These are phyloP conservation scores for Cephonodes hylas DNA, from an alignment of 2,888 invertebrate species.

Conservation along the genomic window DNA sequence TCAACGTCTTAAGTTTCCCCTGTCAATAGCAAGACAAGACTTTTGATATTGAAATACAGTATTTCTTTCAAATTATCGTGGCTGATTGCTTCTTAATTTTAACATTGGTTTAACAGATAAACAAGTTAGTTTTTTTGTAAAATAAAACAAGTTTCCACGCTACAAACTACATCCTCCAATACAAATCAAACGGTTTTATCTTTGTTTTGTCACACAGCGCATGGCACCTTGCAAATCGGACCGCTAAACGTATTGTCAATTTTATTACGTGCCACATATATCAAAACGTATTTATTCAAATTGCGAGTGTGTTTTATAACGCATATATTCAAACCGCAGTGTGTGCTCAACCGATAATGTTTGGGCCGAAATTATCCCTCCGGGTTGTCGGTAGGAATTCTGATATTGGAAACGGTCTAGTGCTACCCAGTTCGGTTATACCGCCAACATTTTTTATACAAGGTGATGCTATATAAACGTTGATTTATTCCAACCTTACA, in stretches of 20 bases:
- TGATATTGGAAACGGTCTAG: constrained; percentile 35
- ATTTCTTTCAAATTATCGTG: too few relatives aligned
- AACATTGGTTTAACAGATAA: too few relatives aligned
- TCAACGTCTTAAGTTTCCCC: too few relatives aligned
- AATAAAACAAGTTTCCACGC: not conserved
- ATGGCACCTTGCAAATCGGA: not conserved
- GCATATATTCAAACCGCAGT: constrained; percentile 11
- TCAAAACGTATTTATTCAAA: constrained; percentile 8
- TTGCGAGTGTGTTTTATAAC: constrained; percentile 1
- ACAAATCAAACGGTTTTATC: not conserved
- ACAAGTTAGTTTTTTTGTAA: too few relatives aligned
- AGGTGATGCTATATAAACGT: not conserved
- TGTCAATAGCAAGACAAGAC: too few relatives aligned
- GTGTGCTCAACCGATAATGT: constrained; percentile 25
- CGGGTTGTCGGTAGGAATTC: constrained; percentile 32
- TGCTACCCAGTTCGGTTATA: constrained; percentile 26
- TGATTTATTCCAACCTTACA: not conserved
- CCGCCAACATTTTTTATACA: constrained; percentile 15
- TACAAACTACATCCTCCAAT: not conserved
- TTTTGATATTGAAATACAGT: too few relatives aligned
- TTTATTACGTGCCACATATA: constrained; percentile 3
- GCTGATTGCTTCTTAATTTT: too few relatives aligned
- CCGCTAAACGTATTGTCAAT: not conserved
- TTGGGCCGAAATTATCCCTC: constrained; percentile 30
- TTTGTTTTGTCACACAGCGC: not conserved